Conservation (phyloP, 2,888 invertebrate species). For the Plemyria rubiginata region DNA sequence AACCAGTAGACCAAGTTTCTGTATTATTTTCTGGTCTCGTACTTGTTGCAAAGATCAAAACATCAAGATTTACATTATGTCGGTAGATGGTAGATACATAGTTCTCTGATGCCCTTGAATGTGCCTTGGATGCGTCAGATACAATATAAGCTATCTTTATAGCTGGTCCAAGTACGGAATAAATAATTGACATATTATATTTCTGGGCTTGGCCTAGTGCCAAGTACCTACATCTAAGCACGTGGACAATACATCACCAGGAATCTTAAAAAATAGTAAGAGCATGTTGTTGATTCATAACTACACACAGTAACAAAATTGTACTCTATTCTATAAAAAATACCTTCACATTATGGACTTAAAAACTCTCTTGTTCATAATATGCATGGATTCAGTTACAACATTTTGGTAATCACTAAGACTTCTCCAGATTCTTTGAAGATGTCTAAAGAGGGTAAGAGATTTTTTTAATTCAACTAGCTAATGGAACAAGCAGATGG, state of each 20-base stretch:
- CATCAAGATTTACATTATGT: conserved; percentile 46
- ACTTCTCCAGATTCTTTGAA: too few species aligned
- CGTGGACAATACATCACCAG: not conserved
- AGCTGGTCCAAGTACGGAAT: conserved; percentile 49
- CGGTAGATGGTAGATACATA: conserved; percentile 45
- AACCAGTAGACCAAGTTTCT: too few species aligned
- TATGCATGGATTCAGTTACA: too few species aligned
- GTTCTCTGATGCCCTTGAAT: conserved; percentile 56
- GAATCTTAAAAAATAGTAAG: not conserved
- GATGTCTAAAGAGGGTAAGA: too few species aligned
- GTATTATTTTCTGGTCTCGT: conserved; percentile 57
- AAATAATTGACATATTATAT: conserved; percentile 27
- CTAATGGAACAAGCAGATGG: too few species aligned
- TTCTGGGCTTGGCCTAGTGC: conserved; percentile 12
- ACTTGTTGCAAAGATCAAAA: conserved; percentile 61
- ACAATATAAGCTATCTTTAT: conserved; percentile 49
- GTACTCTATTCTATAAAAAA: too few species aligned
- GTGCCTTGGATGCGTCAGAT: conserved; percentile 45
- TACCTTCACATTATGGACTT: too few species aligned
- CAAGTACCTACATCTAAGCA: conserved; percentile 2
- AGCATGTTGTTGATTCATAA: too few species aligned
- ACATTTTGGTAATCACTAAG: too few species aligned
- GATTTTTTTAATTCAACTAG: too few species aligned
- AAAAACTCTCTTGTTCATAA: too few species aligned
- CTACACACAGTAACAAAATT: too few species aligned